A percentile compares a stretch with the other conserved stretches of the same genome.
These are phyloP conservation scores for Micronycteris hirsuta DNA, from an alignment of 2,113 vertebrate genomes.

Conservation along the genomic window DNA sequence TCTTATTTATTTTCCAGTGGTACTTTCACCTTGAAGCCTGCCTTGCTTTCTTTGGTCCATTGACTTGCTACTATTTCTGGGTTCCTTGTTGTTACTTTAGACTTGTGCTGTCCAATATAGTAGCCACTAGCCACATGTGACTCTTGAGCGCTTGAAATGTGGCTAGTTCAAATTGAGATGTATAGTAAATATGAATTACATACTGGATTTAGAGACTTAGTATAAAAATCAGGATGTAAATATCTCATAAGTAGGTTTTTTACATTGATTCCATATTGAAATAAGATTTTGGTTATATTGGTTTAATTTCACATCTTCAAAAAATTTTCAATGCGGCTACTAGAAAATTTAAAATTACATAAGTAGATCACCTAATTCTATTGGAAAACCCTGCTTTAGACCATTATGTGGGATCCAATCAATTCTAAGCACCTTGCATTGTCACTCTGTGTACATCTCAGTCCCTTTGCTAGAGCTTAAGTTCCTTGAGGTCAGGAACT, in stretches of 20 bases:
- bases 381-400: not conserved
- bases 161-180: not conserved
- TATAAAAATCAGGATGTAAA: not conserved
- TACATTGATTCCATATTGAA: conserved; percentile 13
- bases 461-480: not conserved
- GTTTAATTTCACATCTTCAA: not conserved
- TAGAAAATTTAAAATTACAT: conserved; percentile 21
- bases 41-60: not conserved
- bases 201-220: not conserved
- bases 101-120: not conserved
- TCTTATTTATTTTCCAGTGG: not conserved
- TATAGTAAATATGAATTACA: not conserved
- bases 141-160: not conserved
- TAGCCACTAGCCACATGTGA: not conserved
- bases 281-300: conserved; percentile 6
- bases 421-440: not conserved
- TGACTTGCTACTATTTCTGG: not conserved
- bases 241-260: conserved; percentile 16
- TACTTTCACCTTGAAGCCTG: not conserved
- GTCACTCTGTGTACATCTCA: not conserved
- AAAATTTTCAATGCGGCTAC: not conserved
- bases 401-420: not conserved
- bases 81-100: not conserved
- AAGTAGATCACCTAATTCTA: not conserved
- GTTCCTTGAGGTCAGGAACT: not conserved